Evolutionary conservation across 2,113 vertebrate genomes (phyloP), one percentile per base, ranked within the genome.

Genomic region (Anhinga anhinga): DNA sequence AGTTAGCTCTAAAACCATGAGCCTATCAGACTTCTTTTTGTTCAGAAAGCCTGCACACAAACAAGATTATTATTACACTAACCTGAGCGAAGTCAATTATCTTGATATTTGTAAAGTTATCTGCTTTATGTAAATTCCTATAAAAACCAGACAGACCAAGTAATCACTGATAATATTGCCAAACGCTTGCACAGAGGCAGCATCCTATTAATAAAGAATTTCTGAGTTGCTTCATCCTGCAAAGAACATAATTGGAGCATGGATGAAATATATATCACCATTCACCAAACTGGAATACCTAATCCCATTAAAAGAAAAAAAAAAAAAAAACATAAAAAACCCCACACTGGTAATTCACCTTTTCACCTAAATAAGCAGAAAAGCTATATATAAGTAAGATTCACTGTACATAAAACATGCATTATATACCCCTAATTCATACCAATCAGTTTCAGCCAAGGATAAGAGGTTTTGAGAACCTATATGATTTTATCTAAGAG

Each of bases 111-210:
- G n/a, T n/a, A 80, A 79, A 80, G 72, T 95, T 95, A 92, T 87
- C 78, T 84, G 61, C 56, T 85, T 79, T 85, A 93, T 82, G 66
- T 65, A 93, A 92, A 94, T 90, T 90, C 49, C 74, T 82, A 61
- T 79, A 66, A 86, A 93, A 93, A 49, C 1, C 52, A 97, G 70
- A 78, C 70, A 95, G 94, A 67, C 49, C 74, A 88, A 69, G 40
- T 79, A 93, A 95, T 90, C 74, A 82, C 49, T 73, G 63, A 56
- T 65, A 66, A 88, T 86, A 86, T 15, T 88, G 58, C 55, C 63
- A 87, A 95, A 83, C 3, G 3, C 82, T 77, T 8, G 2, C 49
- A 79, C 23, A 79, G 69, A 89, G 74, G 52, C 47, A 49, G 17
- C 50, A 16, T 67, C 56, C 63, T 59, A 74, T 84, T 62, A 93